phyloP scores from a whole-genome alignment of 2,113 vertebrate species.

The Illadopsis cleaveri region DNA sequence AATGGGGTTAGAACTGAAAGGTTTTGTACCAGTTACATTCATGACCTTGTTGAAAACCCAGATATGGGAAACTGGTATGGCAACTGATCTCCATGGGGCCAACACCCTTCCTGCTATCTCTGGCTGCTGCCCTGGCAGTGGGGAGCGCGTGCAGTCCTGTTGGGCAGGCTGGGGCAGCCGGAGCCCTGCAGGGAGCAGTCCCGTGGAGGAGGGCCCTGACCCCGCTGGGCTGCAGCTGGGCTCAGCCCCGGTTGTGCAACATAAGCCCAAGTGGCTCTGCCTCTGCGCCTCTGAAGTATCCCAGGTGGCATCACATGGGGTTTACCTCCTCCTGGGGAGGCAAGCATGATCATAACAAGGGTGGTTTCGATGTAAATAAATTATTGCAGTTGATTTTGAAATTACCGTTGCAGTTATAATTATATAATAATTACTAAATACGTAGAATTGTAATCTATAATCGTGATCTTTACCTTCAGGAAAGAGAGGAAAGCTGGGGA shows the following conservation, averaged over 20 bases:
- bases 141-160: background rate
- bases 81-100: background rate
- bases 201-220: background rate
- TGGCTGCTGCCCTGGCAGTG: background rate
- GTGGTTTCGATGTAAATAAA: background rate
- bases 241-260: background rate
- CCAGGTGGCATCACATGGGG: rapidly evolving
- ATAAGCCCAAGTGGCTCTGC: rapidly evolving
- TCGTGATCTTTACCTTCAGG: background rate
- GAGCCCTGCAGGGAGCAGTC: background rate
- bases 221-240: background rate
- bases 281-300: rapidly evolving
- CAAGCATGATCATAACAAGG: background rate
- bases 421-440: background rate
- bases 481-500: background rate
- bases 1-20: background rate
- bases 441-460: background rate
- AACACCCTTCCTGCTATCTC: background rate
- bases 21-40: background rate
- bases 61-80: background rate
- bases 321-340: background rate
- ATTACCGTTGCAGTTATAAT: background rate
- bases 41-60: background rate
- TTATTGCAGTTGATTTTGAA: background rate
- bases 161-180: background rate